Evolutionary conservation across 2,888 invertebrate species (phyloP), one percentile per base, ranked within the genome.

Genomic region (Agrotis puta): DNA sequence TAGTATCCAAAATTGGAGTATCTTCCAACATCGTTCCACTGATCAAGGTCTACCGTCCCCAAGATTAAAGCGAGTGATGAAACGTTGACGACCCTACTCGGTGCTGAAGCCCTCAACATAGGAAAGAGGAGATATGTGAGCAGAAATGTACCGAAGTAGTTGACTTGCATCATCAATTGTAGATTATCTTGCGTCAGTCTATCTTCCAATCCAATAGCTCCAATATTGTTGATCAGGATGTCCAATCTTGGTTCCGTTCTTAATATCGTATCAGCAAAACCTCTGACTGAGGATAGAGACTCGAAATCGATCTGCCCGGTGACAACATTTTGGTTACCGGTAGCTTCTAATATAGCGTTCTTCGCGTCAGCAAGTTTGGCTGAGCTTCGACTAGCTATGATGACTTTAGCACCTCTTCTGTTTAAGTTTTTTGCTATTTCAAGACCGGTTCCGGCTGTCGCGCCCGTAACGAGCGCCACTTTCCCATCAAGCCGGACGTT

Each of bases 11-110:
- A 96, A 71, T 97, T 97, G 0, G 96, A 95, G 65, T 97, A 97
- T 65, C 95, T 94, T 18, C 97, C 97, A 47, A 97, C 96, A 16
- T 98, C 97, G 89, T 98, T 98, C 78, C 98, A 91, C 75, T 98
- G 97, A 43, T 97, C 96, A 47, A 98, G 87, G 88, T 98, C 97
- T 14, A 98, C 93, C 0, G 96, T 95, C 0, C 98, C 97, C 2
- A 98, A 87, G n/a, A 97, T 96, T 86, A 98, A 97, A 2, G 97
- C 94, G 81, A 97, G 96, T 0, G 95, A 94, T 0, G 93, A 91
- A 0, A 93, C 91, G 64, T 91, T 93, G 20, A 94, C 85, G 4
- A 94, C 74, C 48, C 94, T 88, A 54, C 94, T 93, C 0, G 94
- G 94, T 0, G 92, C 92, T 54, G 94, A 93, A 2, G 80, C 64